Evolutionary conservation across 2,113 vertebrate species (phyloP).

Genomic region (Ceyx melanurus): DNA sequence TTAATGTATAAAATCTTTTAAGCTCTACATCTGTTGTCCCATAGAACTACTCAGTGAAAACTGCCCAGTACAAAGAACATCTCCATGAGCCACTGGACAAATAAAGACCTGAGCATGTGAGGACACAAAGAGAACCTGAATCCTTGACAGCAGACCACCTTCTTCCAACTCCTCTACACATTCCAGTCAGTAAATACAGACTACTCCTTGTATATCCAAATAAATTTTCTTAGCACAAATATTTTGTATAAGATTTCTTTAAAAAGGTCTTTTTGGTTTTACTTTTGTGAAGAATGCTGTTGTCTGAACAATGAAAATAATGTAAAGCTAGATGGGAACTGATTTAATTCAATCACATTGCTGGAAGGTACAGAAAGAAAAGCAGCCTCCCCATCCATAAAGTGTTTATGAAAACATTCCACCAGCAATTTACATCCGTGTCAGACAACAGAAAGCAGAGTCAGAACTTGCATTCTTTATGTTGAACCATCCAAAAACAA

Average conservation of each 20-base stretch:
- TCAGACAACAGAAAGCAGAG: background rate
- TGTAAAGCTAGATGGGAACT: background rate
- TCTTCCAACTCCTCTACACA: background rate
- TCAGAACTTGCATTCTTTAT: background rate
- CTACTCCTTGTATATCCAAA: background rate
- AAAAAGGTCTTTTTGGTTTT: background rate
- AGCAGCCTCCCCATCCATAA: background rate
- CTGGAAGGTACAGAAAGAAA: background rate
- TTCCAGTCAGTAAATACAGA: background rate
- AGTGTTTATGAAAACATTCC: slow-evolving; percentile 17
- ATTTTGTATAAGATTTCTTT: background rate
- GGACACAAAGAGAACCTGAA: background rate
- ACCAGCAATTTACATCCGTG: background rate
- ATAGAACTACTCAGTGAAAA: background rate
- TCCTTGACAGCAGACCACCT: background rate
- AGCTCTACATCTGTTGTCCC: background rate
- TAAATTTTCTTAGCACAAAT: background rate
- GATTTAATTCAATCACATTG: background rate
- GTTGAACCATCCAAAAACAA: background rate
- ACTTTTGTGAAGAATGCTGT: background rate
- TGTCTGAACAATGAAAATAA: background rate
- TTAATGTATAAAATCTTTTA: background rate
- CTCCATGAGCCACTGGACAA: background rate
- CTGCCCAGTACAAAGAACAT: background rate
- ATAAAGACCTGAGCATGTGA: background rate